phyloP scores from a whole-genome alignment of 1,140 invertebrate species.

The Drosophila nigromelanica region DNA sequence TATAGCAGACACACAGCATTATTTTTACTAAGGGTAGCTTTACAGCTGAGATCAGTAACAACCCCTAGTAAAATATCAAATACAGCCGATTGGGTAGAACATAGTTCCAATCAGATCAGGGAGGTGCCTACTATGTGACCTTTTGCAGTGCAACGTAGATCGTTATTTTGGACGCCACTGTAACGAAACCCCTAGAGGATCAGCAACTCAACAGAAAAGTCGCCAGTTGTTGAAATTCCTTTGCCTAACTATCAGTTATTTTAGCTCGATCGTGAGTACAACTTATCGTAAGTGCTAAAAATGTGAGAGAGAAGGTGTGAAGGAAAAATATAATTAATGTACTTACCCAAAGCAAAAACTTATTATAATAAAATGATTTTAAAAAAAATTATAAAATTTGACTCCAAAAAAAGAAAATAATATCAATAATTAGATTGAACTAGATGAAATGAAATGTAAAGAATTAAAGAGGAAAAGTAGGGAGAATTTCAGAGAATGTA shows the following conservation, averaged over 20 bases:
- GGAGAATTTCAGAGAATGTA: too few relatives aligned
- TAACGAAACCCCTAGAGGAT: neutral
- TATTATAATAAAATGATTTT: too few relatives aligned
- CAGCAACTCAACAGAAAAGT: neutral
- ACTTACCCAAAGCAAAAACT: too few relatives aligned
- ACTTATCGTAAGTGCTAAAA: neutral
- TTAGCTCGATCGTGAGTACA: slow-evolving; percentile 8
- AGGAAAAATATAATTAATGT: too few relatives aligned
- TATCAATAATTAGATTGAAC: too few relatives aligned
- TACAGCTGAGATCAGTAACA: slow-evolving; percentile 37
- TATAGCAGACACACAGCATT: neutral
- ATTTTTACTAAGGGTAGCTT: slow-evolving; percentile 49
- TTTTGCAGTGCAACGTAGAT: slow-evolving; percentile 8
- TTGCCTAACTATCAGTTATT: slow-evolving; percentile 5
- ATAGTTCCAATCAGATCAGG: slow-evolving; percentile 64
- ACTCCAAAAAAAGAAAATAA: too few relatives aligned
- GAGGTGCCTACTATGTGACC: slow-evolving; percentile 55
- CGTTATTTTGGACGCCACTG: slow-evolving; percentile 60
- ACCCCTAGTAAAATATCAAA: slow-evolving; percentile 32
- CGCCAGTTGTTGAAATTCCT: slow-evolving; percentile 48
- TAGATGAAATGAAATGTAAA: too few relatives aligned
- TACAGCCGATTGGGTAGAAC: slow-evolving; percentile 45
- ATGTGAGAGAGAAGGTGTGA: neutral
- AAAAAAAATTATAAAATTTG: too few relatives aligned
- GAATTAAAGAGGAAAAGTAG: too few relatives aligned